Evolutionary conservation across 2,797 vertebrate species (phyloP).

Genomic region (Microtus agrestis): DNA sequence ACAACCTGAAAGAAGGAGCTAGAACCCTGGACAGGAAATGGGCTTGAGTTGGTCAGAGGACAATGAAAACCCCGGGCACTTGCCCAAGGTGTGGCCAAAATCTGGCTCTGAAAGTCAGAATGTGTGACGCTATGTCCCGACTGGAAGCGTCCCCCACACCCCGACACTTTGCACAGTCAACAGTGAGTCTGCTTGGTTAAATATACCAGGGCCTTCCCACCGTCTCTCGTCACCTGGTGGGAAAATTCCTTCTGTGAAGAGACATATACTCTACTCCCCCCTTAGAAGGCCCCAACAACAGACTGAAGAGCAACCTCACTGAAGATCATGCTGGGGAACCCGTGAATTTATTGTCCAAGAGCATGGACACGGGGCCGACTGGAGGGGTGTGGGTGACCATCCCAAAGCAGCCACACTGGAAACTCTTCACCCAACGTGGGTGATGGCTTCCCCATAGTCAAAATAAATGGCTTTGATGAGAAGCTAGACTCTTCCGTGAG

Average conservation of each 20-base stretch:
- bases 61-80: neutral
- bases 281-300: neutral
- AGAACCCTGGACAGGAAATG: neutral
- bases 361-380: neutral
- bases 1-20: constrained; percentile 51
- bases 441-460: neutral
- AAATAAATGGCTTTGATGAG: neutral
- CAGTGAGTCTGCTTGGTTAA: neutral
- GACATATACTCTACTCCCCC: neutral
- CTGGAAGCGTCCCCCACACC: neutral
- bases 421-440: neutral
- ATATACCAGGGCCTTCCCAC: neutral
- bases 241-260: neutral
- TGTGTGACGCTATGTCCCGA: neutral
- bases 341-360: neutral
- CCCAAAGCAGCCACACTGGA: neutral
- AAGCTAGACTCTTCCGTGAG: neutral
- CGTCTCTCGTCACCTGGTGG: neutral
- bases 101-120: neutral
- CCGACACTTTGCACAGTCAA: neutral
- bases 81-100: neutral
- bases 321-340: neutral
- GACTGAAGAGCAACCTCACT: neutral
- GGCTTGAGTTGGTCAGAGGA: neutral
- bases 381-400: neutral